Evolutionary conservation across 2,888 invertebrate species (phyloP), one percentile per base, ranked within the genome.

Genomic region (Cephus spinipes): DNA sequence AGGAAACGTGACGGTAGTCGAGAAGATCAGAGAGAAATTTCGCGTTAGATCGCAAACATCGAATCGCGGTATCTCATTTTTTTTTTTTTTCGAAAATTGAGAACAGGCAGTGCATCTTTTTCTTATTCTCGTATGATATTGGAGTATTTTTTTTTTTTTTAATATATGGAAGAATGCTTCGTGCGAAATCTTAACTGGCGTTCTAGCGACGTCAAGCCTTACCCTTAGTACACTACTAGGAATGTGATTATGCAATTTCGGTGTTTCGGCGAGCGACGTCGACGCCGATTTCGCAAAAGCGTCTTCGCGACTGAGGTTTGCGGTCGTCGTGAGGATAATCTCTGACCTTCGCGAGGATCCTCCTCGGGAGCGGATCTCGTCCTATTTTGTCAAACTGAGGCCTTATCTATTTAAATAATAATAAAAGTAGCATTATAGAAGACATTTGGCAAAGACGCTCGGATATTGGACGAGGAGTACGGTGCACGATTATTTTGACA

Each of bases 371-470:
- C 86, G 85, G 86, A 87, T 86, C 85, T 87, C 88, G 88, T 87
- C 86, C 85, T 86, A 85, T 87, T 84, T 85, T 84, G 85, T 89
- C 85, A 85, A 89, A 89, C 85, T 87, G 88, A 88, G 85, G 86
- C 85, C 88, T 89, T 87, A 88, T 88, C 88, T 89, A 89, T 86
- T 85, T 86, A 86, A 87, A 86, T 86, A 86, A 87, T 87, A 86
- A 88, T 89, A 87, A 88, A 85, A 86, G 86, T 88, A 88, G 87
- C 85, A 83, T 87, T 87, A 85, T 85, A 85, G 87, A 85, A 84
- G 84, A 88, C 83, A 85, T 86, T 81, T 71, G 84, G 81, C 84
- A 84, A 85, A 82, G 84, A 85, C 85, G 80, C 79, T 81, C 85
- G 86, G 84, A 85, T 55, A 55, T 55, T 23, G 55, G 55, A 55